Evolutionary conservation across 2,797 vertebrate species (phyloP), one percentile per base, ranked within the genome.

Genomic region (Serranus cabrilla): DNA sequence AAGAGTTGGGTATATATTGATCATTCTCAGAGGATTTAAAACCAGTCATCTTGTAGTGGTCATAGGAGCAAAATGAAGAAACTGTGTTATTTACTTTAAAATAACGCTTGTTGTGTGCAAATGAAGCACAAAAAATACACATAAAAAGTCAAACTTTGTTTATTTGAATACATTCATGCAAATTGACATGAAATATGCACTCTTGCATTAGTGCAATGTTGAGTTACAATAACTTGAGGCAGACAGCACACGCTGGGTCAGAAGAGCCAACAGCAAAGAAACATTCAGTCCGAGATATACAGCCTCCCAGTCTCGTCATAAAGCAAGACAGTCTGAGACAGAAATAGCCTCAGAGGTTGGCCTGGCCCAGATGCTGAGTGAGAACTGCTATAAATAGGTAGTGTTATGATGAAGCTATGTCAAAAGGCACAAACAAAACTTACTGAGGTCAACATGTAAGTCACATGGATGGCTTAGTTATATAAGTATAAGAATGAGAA

Each of bases 331-430:
- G 51, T 65, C 70, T 54, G 31, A 68, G 66, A 81, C 86, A 75
- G 66, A 80, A 90, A 91, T 87, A 90, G 80, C 82, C 61, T 75
- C 56, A 47, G 76, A 72, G 58, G 66, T 27, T 61, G 59, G 74
- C 55, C 49, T 75, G 65, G 71, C 81, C 78, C 76, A 84, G 76
- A 87, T 75, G 83, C 77, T 75, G 73, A 84, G 69, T 75, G 78
- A 85, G 74, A 86, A 62, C 59, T 40, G 71, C 85, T 93, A 92
- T 85, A 87, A 88, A 93, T 93, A 91, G 75, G 40, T 8, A 11
- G 68, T 57, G 77, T 74, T 72, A 39, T 54, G 54, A 70, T 83
- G 64, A 80, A 74, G 77, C 65, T 49, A 81, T 59, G 52, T 77
- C 78, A 81, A 69, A 80, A 72, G 80, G 57, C 83, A 74, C 57